These are phyloP conservation scores for Neotoma lepida DNA, from an alignment of 2,113 vertebrate genomes.

Conservation along the genomic window DNA sequence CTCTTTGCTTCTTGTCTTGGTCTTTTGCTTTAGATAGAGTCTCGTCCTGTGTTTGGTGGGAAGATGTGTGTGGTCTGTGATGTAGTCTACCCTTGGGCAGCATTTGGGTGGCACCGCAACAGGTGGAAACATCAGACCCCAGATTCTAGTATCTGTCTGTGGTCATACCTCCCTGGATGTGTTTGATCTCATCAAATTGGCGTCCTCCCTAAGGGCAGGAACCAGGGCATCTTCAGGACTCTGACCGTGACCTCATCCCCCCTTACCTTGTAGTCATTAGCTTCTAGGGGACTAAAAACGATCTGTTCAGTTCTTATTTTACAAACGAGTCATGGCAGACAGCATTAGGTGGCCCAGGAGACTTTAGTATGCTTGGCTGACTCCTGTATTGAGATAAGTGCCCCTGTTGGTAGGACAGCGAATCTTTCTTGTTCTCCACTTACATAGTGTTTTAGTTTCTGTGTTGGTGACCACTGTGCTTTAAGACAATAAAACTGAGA, in stretches of 20 bases:
- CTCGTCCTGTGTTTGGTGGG: background rate
- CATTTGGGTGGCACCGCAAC: background rate
- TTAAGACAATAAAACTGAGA: conserved; percentile 3
- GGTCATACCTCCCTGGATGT: too few relatives aligned
- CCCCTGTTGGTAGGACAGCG: background rate
- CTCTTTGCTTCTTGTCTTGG: background rate
- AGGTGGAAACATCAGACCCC: background rate
- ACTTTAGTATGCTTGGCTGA: background rate
- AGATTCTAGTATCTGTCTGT: background rate
- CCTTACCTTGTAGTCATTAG: background rate
- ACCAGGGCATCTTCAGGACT: background rate
- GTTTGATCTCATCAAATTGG: background rate
- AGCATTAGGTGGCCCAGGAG: background rate
- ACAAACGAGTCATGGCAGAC: background rate
- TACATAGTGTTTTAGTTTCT: background rate
- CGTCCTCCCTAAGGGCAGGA: background rate
- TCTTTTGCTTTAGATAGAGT: background rate
- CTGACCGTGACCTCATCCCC: background rate
- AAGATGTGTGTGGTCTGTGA: background rate
- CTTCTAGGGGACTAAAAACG: background rate
- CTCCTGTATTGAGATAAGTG: background rate
- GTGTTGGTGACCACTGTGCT: background rate
- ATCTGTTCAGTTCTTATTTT: background rate
- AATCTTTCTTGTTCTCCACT: background rate
- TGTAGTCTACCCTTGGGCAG: background rate